Percentiles rank a stretch among this genome's conserved stretches.
phyloP scores from a whole-genome alignment of 2,888 invertebrate genomes.

The Metalampra italica region DNA sequence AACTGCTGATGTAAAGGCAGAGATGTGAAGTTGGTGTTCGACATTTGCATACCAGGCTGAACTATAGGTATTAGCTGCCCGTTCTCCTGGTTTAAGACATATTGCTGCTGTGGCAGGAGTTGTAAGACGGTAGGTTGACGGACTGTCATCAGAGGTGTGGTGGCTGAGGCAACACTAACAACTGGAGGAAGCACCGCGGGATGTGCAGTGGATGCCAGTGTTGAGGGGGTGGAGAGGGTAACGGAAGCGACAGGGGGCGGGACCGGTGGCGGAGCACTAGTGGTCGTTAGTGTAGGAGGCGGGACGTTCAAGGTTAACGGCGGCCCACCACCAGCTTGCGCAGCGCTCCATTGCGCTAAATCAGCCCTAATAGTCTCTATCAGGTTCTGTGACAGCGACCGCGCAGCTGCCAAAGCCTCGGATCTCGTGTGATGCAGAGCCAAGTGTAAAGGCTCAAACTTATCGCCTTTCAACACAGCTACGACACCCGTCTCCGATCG shows the following conservation, averaged over 20 bases:
- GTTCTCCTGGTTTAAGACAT: slow-evolving; percentile 69
- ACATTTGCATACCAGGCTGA: slow-evolving; percentile 66
- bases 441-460: slow-evolving; percentile 85
- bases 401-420: slow-evolving; percentile 83
- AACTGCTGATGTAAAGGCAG: slow-evolving; percentile 58
- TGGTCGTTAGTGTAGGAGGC: slow-evolving; percentile 54
- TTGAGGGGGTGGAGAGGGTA: slow-evolving; percentile 49
- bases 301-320: slow-evolving; percentile 65
- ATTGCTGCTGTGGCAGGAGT: slow-evolving; percentile 66
- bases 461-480: slow-evolving; percentile 84
- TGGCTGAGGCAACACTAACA: slow-evolving; percentile 60
- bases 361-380: slow-evolving; percentile 86
- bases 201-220: slow-evolving; percentile 49
- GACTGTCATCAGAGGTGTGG: slow-evolving; percentile 67
- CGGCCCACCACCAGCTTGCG: slow-evolving; percentile 63
- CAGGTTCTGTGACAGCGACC: slow-evolving; percentile 85
- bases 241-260: slow-evolving; percentile 57
- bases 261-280: slow-evolving; percentile 50
- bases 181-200: slow-evolving; percentile 56
- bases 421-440: slow-evolving; percentile 85
- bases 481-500: slow-evolving; percentile 87
- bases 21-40: slow-evolving; percentile 64
- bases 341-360: slow-evolving; percentile 70
- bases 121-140: slow-evolving; percentile 67
- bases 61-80: slow-evolving; percentile 73